Base-by-base conservation (phyloP, 2,797 vertebrate species). In the Lepidocolaptes lacrymiger region DNA sequence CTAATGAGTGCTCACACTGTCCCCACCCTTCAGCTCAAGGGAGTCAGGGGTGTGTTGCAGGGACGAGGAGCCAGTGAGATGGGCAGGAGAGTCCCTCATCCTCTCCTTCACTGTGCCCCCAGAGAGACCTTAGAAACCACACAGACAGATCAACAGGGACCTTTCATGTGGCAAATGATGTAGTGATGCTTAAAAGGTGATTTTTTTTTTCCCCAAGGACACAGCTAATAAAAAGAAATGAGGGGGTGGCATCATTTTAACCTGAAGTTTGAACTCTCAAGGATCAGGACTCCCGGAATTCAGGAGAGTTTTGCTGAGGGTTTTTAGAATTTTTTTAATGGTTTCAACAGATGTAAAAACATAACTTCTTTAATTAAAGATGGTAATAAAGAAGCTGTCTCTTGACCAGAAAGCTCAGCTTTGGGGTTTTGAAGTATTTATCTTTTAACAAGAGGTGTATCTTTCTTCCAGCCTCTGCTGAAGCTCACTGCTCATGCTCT, bases 401-500 rank as follows among this genome's bases (percentile, higher is more conserved):
- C 9, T 22, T 68, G 32, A 17, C 24, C 52, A 68, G 73, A 58
- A 91, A 91, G 30, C 43, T 83, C 43, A 78, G 58, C 20, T 80
- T 49, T 61, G 63, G 48, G 12, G 3, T 85, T 92, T 89, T 48
- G 49, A 88, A 92, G 30, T 27, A 66, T 89, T 95, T 89, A 37
- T 86, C 77, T 91, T 91, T 36, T 12, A 91, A 36, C 30, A 86
- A 89, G 52, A 72, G 10, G 54, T 74, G 12, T 30, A 41, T 90
- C 59, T 67, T 89, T 88, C 72, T 85, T 74, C 39, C 64, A 76
- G 41, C 34, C 51, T 37, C 87, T 94, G 74, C 51, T 80, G 84
- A 89, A 93, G 64, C 76, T 94, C 93, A 85, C 39, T 23, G 77
- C 79, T 95, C 46, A 4, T 67, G 52, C 74, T 94, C 59, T 59